Conservation (phyloP, 2,113 vertebrate species). For the Hippolais icterina region DNA sequence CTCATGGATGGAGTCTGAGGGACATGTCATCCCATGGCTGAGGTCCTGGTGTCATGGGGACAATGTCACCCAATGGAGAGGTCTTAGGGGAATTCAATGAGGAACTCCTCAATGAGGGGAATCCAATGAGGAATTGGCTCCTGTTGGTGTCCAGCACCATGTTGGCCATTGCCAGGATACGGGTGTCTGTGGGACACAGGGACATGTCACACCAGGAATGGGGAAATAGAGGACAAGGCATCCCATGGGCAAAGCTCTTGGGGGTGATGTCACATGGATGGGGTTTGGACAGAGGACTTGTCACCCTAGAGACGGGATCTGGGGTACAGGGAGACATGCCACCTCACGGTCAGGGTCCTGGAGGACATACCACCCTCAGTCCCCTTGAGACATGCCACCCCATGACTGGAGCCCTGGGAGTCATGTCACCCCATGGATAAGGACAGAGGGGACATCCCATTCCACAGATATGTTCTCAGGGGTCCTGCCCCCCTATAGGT, state of each 20-base stretch:
- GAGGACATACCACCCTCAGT: background rate
- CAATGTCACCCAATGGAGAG: background rate
- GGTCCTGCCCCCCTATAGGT: background rate
- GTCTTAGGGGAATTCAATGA: background rate
- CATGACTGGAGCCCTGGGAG: background rate
- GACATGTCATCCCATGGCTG: background rate
- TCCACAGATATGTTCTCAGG: background rate
- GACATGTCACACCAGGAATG: background rate
- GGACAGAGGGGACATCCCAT: background rate
- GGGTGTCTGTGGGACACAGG: background rate
- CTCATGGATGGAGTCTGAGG: background rate
- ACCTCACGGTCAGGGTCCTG: background rate
- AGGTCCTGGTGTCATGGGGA: background rate
- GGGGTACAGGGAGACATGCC: background rate
- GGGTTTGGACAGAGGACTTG: background rate
- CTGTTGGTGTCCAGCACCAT: background rate
- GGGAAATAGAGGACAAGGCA: background rate
- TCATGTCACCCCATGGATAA: background rate
- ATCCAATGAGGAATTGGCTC: background rate
- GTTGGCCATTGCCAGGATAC: background rate
- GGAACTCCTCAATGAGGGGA: background rate
- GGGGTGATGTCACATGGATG: background rate
- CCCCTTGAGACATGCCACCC: background rate
- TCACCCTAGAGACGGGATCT: fast-evolving
- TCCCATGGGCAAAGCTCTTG: background rate